Evolutionary conservation across 1,140 invertebrate species (phyloP).

Genomic region (Achroia grisella): DNA sequence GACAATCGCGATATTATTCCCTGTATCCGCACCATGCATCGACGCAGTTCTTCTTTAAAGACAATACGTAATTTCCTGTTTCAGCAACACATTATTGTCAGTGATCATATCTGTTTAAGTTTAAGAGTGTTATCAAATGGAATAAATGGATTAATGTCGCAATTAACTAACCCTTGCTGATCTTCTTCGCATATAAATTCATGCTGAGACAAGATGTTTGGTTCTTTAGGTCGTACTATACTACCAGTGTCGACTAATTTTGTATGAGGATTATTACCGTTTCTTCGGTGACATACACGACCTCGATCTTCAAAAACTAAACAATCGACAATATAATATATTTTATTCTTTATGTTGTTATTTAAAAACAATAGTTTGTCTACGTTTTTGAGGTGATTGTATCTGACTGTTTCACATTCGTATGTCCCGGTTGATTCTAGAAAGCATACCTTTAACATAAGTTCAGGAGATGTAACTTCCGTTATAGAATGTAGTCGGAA

Average conservation of each 20-base stretch:
- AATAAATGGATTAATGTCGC: slow-evolving; percentile 39
- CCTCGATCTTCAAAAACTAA: slow-evolving; percentile 43
- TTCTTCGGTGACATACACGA: slow-evolving; percentile 47
- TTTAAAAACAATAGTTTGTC: slow-evolving; percentile 50
- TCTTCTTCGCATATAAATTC: slow-evolving; percentile 55
- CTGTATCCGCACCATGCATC: slow-evolving; percentile 46
- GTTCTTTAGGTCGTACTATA: slow-evolving; percentile 35
- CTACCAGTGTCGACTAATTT: slow-evolving; percentile 42
- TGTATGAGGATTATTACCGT: slow-evolving; percentile 30
- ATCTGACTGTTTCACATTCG: slow-evolving; percentile 39
- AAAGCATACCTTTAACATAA: slow-evolving; percentile 29
- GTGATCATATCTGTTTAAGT: slow-evolving; percentile 23
- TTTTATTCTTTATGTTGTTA: slow-evolving; percentile 37
- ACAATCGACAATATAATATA: slow-evolving; percentile 51
- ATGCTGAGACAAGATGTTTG: slow-evolving; percentile 43
- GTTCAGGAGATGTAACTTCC: slow-evolving; percentile 23
- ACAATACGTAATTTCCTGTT: slow-evolving; percentile 22
- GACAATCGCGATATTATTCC: slow-evolving; percentile 16
- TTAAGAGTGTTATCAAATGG: slow-evolving; percentile 29
- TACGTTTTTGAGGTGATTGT: slow-evolving; percentile 40
- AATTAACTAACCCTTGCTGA: slow-evolving; percentile 26
- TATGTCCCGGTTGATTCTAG: slow-evolving; percentile 20
- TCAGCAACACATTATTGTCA: slow-evolving; percentile 32
- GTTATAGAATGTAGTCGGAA: slow-evolving; percentile 34
- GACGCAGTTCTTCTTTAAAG: slow-evolving; percentile 30